Percentiles rank a stretch among this genome's conserved stretches.
Conservation (phyloP, 1,140 invertebrate species). For the Lysiphlebus fabarum region DNA sequence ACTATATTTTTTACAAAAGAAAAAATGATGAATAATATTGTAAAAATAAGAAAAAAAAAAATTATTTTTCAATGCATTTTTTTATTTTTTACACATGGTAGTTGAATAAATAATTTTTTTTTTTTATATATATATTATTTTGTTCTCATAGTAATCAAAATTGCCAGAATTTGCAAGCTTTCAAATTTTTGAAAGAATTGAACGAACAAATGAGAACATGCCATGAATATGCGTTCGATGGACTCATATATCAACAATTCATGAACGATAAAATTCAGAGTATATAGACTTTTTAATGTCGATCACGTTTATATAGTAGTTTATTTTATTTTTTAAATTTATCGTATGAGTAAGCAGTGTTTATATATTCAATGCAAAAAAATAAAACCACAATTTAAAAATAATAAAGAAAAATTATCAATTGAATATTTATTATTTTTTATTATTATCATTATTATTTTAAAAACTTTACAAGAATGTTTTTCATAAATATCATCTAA, state of each 20-base stretch:
- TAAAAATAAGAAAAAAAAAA: background rate
- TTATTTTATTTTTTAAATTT: background rate
- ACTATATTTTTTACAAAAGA: no score
- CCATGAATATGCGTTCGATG: constrained; percentile 2
- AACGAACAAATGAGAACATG: constrained; percentile 14
- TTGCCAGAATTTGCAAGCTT: background rate
- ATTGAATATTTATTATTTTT: no score
- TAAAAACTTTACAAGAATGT: no score
- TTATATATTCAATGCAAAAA: no score
- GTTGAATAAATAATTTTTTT: background rate
- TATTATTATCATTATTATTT: no score
- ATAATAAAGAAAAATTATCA: no score
- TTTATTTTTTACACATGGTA: background rate
- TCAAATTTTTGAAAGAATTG: background rate
- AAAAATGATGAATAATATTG: background rate
- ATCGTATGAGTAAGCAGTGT: no score
- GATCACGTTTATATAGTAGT: constrained; percentile 3
- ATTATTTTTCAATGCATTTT: background rate
- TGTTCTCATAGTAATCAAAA: background rate
- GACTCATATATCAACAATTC: constrained; percentile 6
- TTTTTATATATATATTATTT: background rate
- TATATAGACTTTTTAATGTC: constrained; percentile 13
- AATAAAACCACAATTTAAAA: no score
- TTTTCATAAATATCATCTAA: no score
- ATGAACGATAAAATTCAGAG: constrained; percentile 13